Percentiles rank a stretch among this genome's conserved stretches.
Conservation (phyloP, 2,113 vertebrate genomes). For the Lucifuga dentata region DNA sequence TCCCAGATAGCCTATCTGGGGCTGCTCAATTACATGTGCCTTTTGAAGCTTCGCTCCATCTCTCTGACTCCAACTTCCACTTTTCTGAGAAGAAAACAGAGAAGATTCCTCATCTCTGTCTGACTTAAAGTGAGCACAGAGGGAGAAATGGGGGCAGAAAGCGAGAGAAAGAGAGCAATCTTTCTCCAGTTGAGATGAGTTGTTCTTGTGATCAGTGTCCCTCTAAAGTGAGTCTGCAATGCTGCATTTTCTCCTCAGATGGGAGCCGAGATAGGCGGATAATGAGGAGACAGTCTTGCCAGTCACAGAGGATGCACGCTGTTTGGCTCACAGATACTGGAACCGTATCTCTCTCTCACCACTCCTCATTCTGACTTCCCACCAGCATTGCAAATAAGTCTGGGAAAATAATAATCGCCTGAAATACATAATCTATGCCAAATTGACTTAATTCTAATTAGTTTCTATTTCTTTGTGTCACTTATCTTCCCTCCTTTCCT, state of each 20-base stretch:
- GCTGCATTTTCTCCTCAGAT: conserved; percentile 75
- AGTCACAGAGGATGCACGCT: conserved; percentile 61
- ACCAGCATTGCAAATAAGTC: conserved; percentile 30
- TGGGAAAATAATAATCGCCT: conserved; percentile 47
- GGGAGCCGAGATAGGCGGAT: conserved; percentile 74
- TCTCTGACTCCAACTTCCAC: conserved; percentile 71
- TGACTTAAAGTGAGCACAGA: conserved; percentile 45
- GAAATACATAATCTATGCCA: conserved; percentile 56
- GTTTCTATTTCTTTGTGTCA: conserved; percentile 55
- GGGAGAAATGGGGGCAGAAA: conserved; percentile 34
- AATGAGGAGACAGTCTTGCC: conserved; percentile 73
- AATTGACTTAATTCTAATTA: conserved; percentile 63
- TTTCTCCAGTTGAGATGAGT: conserved; percentile 73
- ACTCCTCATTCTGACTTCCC: conserved; percentile 46
- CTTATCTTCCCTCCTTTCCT: conserved; percentile 42
- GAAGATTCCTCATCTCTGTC: conserved; percentile 65
- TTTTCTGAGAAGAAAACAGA: conserved; percentile 68
- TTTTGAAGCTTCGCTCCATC: conserved; percentile 80
- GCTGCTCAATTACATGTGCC: conserved; percentile 79
- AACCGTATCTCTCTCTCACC: conserved; percentile 44
- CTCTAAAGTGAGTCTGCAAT: conserved; percentile 77
- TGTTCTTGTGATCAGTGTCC: conserved; percentile 78
- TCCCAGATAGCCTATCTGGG: conserved; percentile 80
- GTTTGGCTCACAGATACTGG: conserved; percentile 56
- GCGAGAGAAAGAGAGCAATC: conserved; percentile 33